Evolutionary conservation across 2,113 vertebrate species (phyloP).

Genomic region (Cyrtonyx montezumae): DNA sequence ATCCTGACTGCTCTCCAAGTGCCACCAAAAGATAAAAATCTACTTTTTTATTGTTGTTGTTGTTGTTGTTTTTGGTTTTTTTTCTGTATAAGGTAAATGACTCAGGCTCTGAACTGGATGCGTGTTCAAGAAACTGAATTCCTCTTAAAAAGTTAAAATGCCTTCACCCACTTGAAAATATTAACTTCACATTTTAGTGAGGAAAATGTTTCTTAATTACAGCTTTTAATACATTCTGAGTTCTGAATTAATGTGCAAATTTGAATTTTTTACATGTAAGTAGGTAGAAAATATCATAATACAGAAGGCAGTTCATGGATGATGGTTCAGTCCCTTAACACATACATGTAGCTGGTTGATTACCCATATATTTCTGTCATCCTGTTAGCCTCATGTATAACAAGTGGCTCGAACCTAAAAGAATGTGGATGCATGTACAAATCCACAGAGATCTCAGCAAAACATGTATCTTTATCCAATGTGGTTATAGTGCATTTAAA

Average conservation of each 20-base stretch:
- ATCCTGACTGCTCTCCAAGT: neutral
- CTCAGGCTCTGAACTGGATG: neutral
- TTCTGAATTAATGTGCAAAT: neutral
- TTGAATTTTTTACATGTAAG: neutral
- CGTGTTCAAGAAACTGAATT: neutral
- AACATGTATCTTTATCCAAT: neutral
- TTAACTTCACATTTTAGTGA: neutral
- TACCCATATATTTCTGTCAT: neutral
- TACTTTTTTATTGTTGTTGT: neutral
- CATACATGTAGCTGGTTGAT: neutral
- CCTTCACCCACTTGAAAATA: neutral
- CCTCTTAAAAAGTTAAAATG: neutral
- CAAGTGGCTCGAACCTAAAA: neutral
- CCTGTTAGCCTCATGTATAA: neutral
- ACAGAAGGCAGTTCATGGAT: neutral
- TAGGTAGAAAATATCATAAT: neutral
- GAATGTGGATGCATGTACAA: neutral
- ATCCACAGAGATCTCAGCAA: neutral
- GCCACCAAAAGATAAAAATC: neutral
- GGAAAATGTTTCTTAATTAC: neutral
- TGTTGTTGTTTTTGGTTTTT: neutral
- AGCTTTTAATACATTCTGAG: neutral
- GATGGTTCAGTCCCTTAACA: neutral
- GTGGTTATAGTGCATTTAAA: neutral
- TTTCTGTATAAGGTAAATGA: neutral